Percentiles rank a stretch among this genome's conserved stretches.
Evolutionary conservation across 2,888 invertebrate species (phyloP).

Genomic region (Nomada flava): DNA sequence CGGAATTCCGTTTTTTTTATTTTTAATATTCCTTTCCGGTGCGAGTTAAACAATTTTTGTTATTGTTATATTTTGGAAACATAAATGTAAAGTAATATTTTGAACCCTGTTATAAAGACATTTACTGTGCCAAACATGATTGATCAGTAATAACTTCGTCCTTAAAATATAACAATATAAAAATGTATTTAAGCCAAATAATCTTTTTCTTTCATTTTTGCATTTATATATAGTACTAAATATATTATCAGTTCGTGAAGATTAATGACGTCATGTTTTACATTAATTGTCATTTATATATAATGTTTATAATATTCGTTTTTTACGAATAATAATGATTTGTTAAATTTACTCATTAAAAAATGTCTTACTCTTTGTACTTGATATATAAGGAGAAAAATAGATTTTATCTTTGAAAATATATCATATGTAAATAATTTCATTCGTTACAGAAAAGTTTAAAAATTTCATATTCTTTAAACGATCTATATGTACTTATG

Average conservation of each 20-base stretch:
- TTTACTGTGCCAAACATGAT: conserved; percentile 47
- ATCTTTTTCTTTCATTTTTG: conserved; percentile 34
- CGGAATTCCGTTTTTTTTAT: conserved; percentile 13
- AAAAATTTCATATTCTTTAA: background rate
- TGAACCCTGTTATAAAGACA: conserved; percentile 24
- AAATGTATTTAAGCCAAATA: conserved; percentile 34
- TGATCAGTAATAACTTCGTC: conserved; percentile 27
- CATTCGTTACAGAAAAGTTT: conserved; percentile 18
- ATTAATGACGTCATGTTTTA: conserved; percentile 37
- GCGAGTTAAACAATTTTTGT: conserved; percentile 7
- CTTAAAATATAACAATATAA: conserved; percentile 30
- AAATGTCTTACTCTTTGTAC: conserved; percentile 46
- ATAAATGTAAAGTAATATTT: conserved; percentile 15
- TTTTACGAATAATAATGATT: conserved; percentile 42
- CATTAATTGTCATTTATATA: conserved; percentile 44
- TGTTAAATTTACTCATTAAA: conserved; percentile 50
- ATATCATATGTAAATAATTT: conserved; percentile 40
- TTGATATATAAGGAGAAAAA: conserved; percentile 23
- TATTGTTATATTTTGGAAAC: conserved; percentile 1
- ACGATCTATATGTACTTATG: too few relatives aligned
- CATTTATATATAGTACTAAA: conserved; percentile 40
- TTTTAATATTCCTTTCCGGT: conserved; percentile 8
- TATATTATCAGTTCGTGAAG: conserved; percentile 28
- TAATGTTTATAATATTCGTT: conserved; percentile 46
- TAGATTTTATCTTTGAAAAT: conserved; percentile 45